A percentile compares a stretch with the other conserved stretches of the same genome.
These are phyloP conservation scores for Petrophora chlorosata DNA, from an alignment of 2,888 invertebrate genomes.

Conservation along the genomic window DNA sequence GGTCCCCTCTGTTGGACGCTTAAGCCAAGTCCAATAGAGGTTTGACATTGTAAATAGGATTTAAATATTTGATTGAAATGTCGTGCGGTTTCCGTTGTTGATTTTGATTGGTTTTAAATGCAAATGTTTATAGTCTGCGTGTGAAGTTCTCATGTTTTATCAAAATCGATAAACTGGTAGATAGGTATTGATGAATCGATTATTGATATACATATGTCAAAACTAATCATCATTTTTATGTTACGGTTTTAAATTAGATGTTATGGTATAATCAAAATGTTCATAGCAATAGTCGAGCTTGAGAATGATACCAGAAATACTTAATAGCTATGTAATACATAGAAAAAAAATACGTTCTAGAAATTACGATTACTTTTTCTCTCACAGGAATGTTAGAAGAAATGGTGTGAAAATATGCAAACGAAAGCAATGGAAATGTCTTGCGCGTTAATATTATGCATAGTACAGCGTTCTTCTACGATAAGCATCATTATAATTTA, in stretches of 20 bases:
- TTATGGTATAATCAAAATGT: too few relatives aligned
- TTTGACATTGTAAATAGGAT: conserved; percentile 39
- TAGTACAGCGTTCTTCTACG: conserved; percentile 5
- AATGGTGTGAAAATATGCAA: conserved; percentile 3
- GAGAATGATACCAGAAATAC: too few relatives aligned
- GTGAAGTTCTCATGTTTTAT: background rate
- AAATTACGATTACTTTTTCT: too few relatives aligned
- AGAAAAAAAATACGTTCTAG: too few relatives aligned
- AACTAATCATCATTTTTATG: too few relatives aligned
- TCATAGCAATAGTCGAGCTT: too few relatives aligned
- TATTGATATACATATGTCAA: too few relatives aligned
- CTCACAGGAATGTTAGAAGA: background rate
- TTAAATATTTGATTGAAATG: conserved; percentile 41
- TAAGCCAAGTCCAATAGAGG: conserved; percentile 44
- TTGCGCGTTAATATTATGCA: conserved; percentile 5
- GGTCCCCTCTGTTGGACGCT: conserved; percentile 45
- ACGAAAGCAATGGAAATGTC: background rate
- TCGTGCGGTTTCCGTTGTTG: conserved; percentile 49
- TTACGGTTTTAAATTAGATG: too few relatives aligned
- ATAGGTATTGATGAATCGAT: too few relatives aligned
- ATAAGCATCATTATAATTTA: conserved; percentile 15
- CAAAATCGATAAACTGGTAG: background rate
- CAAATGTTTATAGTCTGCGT: conserved; percentile 10
- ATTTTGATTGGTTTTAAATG: conserved; percentile 35
- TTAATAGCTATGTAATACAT: too few relatives aligned